Evolutionary conservation across 2,113 vertebrate species (phyloP).

Genomic region (Scytalopus superciliaris): DNA sequence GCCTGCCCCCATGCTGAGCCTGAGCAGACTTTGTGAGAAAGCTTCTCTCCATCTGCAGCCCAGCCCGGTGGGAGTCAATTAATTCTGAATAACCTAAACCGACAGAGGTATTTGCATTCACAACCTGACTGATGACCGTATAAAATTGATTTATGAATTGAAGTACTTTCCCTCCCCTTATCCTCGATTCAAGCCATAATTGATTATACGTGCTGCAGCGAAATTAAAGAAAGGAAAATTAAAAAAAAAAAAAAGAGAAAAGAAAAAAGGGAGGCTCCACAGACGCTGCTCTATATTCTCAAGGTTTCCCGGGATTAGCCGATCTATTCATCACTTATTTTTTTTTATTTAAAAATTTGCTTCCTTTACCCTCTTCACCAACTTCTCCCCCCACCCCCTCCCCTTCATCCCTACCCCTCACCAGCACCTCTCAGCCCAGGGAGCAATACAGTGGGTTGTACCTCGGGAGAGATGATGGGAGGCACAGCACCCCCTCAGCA

Average conservation of each 20-base stretch:
- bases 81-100: constrained; percentile 85
- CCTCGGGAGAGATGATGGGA: not conserved
- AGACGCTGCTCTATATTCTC: constrained; percentile 66
- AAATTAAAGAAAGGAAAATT: constrained; percentile 83
- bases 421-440: not conserved
- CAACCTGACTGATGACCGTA: constrained; percentile 98
- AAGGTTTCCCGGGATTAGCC: constrained; percentile 70
- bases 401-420: not conserved
- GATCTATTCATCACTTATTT: constrained; percentile 76
- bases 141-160: constrained; percentile 99
- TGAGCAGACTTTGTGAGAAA: constrained; percentile 78
- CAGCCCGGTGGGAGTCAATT: constrained; percentile 82
- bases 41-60: constrained; percentile 75
- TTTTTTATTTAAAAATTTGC: constrained; percentile 77
- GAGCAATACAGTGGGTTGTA: not conserved
- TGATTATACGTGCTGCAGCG: constrained; percentile 95
- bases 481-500: not conserved
- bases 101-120: constrained; percentile 91
- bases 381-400: not conserved
- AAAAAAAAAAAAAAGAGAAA: constrained; percentile 70
- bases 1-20: constrained; percentile 74
- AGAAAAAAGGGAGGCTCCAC: constrained; percentile 71
- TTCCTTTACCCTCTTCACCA: constrained; percentile 51
- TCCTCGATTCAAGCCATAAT: constrained; percentile 89
- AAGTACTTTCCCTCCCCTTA: constrained; percentile 85